These are phyloP conservation scores for Tachypleus tridentatus DNA, from an alignment of 1,140 invertebrate species.

Conservation along the genomic window DNA sequence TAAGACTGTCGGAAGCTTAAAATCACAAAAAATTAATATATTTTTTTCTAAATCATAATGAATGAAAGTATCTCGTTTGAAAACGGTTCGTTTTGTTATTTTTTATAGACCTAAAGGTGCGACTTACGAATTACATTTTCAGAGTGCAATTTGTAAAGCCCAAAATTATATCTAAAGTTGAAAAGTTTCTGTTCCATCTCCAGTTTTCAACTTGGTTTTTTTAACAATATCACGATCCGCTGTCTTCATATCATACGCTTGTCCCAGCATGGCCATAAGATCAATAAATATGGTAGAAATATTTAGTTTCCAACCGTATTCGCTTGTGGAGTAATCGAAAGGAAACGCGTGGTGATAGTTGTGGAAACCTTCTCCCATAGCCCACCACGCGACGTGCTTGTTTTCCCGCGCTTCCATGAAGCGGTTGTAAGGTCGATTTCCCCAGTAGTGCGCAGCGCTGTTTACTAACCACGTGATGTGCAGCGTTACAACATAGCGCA, in stretches of 20 bases:
- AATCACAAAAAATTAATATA: too few species aligned
- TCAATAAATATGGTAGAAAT: constrained; percentile 43
- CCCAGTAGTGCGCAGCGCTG: constrained; percentile 40
- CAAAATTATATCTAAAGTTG: too few species aligned
- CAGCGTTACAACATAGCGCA: constrained; percentile 37
- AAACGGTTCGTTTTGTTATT: too few species aligned
- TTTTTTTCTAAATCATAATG: too few species aligned
- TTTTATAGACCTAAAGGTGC: too few species aligned
- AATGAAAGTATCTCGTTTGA: too few species aligned
- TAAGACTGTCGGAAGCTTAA: too few species aligned
- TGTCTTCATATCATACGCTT: constrained; percentile 37
- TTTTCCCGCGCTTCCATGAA: constrained; percentile 38
- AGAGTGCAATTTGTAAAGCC: too few species aligned
- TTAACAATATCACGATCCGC: constrained; percentile 30
- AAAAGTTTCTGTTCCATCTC: constrained; percentile 24
- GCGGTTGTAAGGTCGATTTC: constrained; percentile 36
- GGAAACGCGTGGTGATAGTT: constrained; percentile 48
- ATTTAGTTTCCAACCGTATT: constrained; percentile 40
- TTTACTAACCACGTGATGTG: constrained; percentile 39
- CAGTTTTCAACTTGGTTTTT: constrained; percentile 29
- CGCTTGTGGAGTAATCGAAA: constrained; percentile 38
- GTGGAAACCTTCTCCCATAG: constrained; percentile 42
- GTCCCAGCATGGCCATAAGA: constrained; percentile 36
- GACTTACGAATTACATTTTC: too few species aligned
- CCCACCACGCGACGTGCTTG: constrained; percentile 31